These are phyloP conservation scores for Drosophila mojavensis DNA, from an alignment of 1,140 invertebrate species.

Conservation along the genomic window DNA sequence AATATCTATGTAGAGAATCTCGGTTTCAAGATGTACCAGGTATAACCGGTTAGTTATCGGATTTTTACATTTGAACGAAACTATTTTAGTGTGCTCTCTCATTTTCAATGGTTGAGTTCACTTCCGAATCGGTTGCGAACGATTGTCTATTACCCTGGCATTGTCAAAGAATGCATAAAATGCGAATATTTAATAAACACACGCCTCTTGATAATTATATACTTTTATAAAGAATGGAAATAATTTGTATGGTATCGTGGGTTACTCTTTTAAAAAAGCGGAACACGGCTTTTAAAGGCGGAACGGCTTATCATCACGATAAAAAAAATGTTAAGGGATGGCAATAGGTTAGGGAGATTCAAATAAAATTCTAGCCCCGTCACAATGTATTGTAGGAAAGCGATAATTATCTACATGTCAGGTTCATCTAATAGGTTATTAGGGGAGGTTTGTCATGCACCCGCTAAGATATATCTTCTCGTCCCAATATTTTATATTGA, in stretches of 20 bases:
- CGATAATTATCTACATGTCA: slow-evolving; percentile 9
- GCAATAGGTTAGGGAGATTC: not conserved
- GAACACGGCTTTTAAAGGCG: not conserved
- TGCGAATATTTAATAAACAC: not conserved
- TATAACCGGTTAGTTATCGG: too few species aligned
- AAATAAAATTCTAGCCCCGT: not conserved
- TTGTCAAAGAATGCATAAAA: not conserved
- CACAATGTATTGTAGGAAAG: slow-evolving; percentile 1
- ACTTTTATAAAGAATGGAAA: not conserved
- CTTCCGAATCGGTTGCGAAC: too few species aligned
- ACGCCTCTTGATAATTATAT: not conserved
- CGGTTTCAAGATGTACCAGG: too few species aligned
- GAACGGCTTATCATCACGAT: not conserved
- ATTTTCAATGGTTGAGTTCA: too few species aligned
- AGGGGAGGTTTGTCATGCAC: slow-evolving; percentile 35
- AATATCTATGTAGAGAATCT: too few species aligned
- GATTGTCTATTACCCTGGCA: too few species aligned
- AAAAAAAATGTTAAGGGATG: not conserved
- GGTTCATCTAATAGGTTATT: slow-evolving; percentile 7
- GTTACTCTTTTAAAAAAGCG: not conserved
- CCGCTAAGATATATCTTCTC: not conserved
- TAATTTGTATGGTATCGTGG: not conserved
- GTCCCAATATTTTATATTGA: not conserved
- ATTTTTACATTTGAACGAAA: too few species aligned
- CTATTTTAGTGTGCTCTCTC: too few species aligned